These are phyloP conservation scores for Athrips mouffetella DNA, from an alignment of 2,888 invertebrate species.

Conservation along the genomic window DNA sequence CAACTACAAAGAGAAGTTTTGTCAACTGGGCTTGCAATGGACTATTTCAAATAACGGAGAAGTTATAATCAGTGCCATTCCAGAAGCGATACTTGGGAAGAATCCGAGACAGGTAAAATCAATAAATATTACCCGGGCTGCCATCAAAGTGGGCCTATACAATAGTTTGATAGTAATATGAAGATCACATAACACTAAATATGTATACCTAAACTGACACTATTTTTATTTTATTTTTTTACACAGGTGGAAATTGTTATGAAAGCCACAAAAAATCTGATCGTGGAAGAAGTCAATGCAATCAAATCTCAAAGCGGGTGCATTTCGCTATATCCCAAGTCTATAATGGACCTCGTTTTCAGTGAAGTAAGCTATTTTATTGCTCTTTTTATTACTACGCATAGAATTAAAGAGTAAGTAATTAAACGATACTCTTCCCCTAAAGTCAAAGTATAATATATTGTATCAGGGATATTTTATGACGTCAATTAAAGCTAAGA, in stretches of 20 bases:
- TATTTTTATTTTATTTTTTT: conserved; percentile 23
- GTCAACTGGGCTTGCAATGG: conserved; percentile 78
- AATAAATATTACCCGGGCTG: too few relatives aligned
- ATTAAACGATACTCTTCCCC: too few relatives aligned
- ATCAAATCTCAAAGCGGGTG: conserved; percentile 73
- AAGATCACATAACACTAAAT: too few relatives aligned
- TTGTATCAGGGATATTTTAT: too few relatives aligned
- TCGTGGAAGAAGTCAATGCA: conserved; percentile 78
- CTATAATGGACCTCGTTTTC: conserved; percentile 65
- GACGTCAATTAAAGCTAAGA: too few relatives aligned
- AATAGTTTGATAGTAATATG: too few relatives aligned
- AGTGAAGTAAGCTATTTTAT: conserved; percentile 64
- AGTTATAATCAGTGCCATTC: conserved; percentile 75
- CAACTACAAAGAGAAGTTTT: conserved; percentile 74
- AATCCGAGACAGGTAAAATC: conserved; percentile 70
- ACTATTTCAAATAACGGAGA: conserved; percentile 50
- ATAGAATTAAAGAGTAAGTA: too few relatives aligned
- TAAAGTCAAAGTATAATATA: too few relatives aligned
- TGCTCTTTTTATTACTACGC: too few relatives aligned
- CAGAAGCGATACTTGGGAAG: conserved; percentile 80
- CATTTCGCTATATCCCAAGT: conserved; percentile 56
- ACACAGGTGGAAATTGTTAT: conserved; percentile 61
- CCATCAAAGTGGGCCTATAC: background rate
- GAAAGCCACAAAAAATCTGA: conserved; percentile 65
- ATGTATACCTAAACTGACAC: too few relatives aligned